phyloP scores from a whole-genome alignment of 2,797 vertebrate genomes.

The Numenius phaeopus region DNA sequence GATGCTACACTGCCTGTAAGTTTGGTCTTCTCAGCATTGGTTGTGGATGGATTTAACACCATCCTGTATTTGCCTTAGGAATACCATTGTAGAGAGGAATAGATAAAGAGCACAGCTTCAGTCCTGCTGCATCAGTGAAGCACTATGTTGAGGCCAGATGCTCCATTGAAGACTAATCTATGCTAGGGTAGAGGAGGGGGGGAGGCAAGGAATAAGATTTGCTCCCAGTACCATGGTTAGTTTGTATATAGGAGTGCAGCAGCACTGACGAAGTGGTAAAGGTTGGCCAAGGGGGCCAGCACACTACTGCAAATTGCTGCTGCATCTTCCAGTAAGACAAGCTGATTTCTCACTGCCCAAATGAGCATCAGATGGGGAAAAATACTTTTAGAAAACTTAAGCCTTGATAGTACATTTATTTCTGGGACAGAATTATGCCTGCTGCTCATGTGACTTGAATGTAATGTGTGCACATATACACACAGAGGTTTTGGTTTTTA shows the following conservation, averaged over 20 bases:
- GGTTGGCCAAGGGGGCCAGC: fast-evolving
- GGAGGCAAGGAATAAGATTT: neutral
- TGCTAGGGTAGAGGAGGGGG: neutral
- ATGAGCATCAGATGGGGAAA: neutral
- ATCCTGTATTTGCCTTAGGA: neutral
- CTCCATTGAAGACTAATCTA: fast-evolving
- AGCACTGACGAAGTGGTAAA: neutral
- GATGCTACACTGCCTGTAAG: neutral
- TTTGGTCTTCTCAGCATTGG: neutral
- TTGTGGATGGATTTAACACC: neutral
- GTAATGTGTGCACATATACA: neutral
- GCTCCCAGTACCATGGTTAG: fast-evolving
- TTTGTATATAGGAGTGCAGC: neutral
- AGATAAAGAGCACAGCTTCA: neutral
- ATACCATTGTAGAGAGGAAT: neutral
- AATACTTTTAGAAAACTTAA: neutral
- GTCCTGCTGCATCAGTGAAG: neutral
- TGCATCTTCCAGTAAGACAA: neutral
- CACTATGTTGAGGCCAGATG: neutral
- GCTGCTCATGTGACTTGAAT: neutral
- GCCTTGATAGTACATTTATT: neutral
- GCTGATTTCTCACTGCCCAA: neutral
- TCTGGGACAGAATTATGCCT: neutral
- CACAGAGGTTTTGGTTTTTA: slow-evolving; percentile 14
- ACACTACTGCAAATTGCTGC: neutral